Percentiles rank a stretch among this genome's conserved stretches.
Evolutionary conservation across 2,888 invertebrate species (phyloP).

Genomic region (Cataglyphis rosenhaueri): DNA sequence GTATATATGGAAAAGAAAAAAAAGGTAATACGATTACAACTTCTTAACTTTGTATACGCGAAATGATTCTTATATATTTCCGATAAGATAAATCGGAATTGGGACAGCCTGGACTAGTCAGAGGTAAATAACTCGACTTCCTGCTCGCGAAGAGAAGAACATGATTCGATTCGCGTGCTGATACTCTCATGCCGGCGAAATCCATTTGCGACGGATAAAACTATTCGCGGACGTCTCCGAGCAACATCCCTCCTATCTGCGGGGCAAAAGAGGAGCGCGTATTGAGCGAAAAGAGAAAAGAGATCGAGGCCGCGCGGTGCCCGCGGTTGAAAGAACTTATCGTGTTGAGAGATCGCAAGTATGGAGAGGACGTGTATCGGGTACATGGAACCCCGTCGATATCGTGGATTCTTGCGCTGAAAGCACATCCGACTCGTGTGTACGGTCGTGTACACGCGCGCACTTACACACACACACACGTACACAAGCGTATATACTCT

Average conservation of each 20-base stretch:
- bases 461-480: background rate
- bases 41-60: slow-evolving; percentile 6
- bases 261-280: slow-evolving; percentile 47
- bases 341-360: slow-evolving; percentile 74
- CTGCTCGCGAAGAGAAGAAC: slow-evolving; percentile 28
- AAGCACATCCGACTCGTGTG: slow-evolving; percentile 52
- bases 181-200: slow-evolving; percentile 65
- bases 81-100: slow-evolving; percentile 3
- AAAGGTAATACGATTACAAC: background rate
- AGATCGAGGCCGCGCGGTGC: slow-evolving; percentile 64
- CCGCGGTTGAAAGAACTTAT: slow-evolving; percentile 73
- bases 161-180: slow-evolving; percentile 65
- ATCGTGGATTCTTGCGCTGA: slow-evolving; percentile 66
- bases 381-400: slow-evolving; percentile 69
- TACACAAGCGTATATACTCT: slow-evolving; percentile 18
- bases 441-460: background rate
- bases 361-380: slow-evolving; percentile 66
- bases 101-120: background rate
- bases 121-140: slow-evolving; percentile 21
- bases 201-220: slow-evolving; percentile 71
- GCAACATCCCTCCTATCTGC: slow-evolving; percentile 68
- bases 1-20: background rate
- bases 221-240: slow-evolving; percentile 68
- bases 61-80: background rate
- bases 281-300: slow-evolving; percentile 47